Percentiles rank a stretch among this genome's conserved stretches.
These are phyloP conservation scores for Ormia ochracea DNA, from an alignment of 2,888 invertebrate genomes.

Conservation along the genomic window DNA sequence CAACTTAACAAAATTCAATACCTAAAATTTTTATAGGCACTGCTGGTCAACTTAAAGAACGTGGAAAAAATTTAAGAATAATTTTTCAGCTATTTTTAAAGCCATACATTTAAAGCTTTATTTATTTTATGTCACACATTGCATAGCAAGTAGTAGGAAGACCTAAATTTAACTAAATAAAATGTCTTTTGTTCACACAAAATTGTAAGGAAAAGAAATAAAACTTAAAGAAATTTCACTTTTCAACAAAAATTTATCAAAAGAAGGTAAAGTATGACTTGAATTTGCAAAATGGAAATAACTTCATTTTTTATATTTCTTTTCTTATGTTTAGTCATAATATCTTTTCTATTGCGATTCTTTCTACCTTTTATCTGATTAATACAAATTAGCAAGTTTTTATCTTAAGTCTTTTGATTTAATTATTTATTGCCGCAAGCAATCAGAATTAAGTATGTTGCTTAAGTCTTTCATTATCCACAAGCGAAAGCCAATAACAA, in stretches of 20 bases:
- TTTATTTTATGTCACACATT: constrained; percentile 20
- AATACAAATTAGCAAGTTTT: constrained; percentile 18
- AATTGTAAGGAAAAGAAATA: not conserved
- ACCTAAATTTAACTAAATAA: constrained; percentile 47
- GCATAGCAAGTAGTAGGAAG: constrained; percentile 54
- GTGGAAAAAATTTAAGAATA: constrained; percentile 12
- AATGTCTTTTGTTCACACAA: constrained; percentile 1
- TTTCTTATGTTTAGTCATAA: not conserved
- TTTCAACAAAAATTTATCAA: constrained; percentile 44
- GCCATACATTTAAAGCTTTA: constrained; percentile 18
- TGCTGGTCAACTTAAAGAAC: not conserved
- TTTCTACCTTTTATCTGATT: not conserved
- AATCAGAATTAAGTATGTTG: not conserved
- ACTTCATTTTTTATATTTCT: not conserved
- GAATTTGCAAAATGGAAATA: constrained; percentile 29
- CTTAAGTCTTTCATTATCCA: constrained; percentile 3
- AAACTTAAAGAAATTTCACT: constrained; percentile 55
- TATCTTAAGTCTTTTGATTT: constrained; percentile 24
- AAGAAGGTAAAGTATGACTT: constrained; percentile 1
- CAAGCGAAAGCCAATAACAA: not conserved
- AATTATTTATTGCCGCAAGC: not conserved
- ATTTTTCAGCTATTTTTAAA: not conserved
- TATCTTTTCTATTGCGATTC: not conserved
- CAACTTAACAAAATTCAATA: constrained; percentile 26
- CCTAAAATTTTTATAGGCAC: constrained; percentile 22